Conservation (phyloP, 92 coral and sea anemone genomes). For the Epizoanthus scotinus region DNA sequence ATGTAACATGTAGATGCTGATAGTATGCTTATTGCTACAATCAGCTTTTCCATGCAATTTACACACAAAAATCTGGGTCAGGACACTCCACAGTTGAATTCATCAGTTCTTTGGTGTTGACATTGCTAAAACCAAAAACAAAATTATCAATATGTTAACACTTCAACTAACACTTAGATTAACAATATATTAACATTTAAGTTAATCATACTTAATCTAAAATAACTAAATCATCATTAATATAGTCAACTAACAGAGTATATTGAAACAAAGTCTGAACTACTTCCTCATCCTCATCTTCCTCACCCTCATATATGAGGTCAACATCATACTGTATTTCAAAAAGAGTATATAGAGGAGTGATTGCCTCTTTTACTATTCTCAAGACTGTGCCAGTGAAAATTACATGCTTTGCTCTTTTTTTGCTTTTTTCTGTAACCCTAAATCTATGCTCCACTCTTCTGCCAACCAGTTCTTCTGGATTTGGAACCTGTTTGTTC, state of each 20-base stretch:
- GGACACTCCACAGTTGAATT: no score
- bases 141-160: neutral
- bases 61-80: no score
- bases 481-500: no score
- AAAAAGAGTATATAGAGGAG: neutral
- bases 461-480: neutral
- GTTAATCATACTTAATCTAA: no score
- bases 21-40: no score
- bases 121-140: no score
- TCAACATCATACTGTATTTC: neutral
- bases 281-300: neutral
- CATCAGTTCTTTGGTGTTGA: no score
- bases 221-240: neutral
- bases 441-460: conserved; percentile 4
- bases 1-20: no score
- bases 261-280: neutral
- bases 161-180: neutral
- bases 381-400: conserved; percentile 1
- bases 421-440: neutral
- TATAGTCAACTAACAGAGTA: neutral
- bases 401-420: conserved; percentile 2
- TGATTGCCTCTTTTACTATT: neutral
- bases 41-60: no score
- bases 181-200: neutral
- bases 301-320: neutral